Evolutionary conservation across 2,888 invertebrate genomes (phyloP), one percentile per base, ranked within the genome.

Genomic region (Caenorhabditis uteleia): DNA sequence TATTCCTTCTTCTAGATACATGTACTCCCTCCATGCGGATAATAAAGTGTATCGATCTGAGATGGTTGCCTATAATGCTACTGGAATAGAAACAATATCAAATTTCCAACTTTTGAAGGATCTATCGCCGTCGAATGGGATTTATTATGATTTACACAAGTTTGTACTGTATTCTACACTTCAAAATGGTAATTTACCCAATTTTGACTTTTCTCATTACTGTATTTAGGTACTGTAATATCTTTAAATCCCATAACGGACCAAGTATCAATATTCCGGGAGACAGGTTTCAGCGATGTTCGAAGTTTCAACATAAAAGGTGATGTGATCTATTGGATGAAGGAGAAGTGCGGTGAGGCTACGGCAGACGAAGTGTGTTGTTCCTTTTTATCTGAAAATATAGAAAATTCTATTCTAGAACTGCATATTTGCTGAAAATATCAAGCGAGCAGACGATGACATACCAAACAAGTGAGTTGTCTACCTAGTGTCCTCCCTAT

Each of bases 21-120:
- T 79, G 7, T 79, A 79, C 43, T 70, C 77, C 34, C 47, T 70
- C 5, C 67, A 71, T 34, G 69, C 61, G n/a, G 66, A 72, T 40
- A 68, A 74, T n/a, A 77, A 77, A 34, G 57, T 73, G 8, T 76
- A 77, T 43, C 34, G 66, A 20, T 67, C 73, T 4, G 68, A 76
- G 21, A 61, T 76, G 38, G 70, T 77, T 23, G 70, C 73, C 1
- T 50, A 55, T 23, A 64, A 74, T 25, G 67, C 74, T 1, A 65
- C 69, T 10, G 70, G 71, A 42, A 53, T 60, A 0, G 70, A 73
- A 45, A 56, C 74, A 1, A 62, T 77, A 2, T 43, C 58, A 71
- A 65, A 38, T 1, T 36, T 40, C 0, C 1, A 23, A 25, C 20
- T 56, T 49, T n/a, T 39, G 2, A 25, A 36, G 47, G 77, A 77